A percentile compares a stretch with the other conserved stretches of the same genome.
Conservation (phyloP, 2,113 vertebrate genomes). For the Ascaphus truei region DNA sequence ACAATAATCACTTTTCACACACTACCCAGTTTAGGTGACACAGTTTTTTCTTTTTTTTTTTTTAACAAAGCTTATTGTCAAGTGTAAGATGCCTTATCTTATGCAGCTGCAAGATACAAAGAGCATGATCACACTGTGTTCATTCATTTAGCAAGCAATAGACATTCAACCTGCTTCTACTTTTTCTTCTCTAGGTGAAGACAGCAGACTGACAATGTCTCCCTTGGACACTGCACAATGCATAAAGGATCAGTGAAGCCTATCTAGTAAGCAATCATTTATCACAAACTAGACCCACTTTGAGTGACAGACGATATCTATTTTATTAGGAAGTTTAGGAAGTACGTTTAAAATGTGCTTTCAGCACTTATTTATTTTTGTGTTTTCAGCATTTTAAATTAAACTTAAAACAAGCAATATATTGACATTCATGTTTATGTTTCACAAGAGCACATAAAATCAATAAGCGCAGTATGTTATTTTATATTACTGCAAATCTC, state of each 20-base stretch:
- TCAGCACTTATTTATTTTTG: not conserved
- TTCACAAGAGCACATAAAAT: not conserved
- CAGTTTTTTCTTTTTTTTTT: not conserved
- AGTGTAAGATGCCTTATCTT: not conserved
- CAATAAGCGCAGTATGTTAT: not conserved
- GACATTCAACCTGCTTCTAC: slow-evolving; percentile 3
- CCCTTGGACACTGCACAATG: not conserved
- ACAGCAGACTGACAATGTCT: slow-evolving; percentile 6
- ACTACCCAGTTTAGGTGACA: not conserved
- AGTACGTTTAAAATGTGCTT: slow-evolving; percentile 17
- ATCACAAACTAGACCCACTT: slow-evolving; percentile 3
- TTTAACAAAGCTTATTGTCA: not conserved
- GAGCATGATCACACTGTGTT: not conserved
- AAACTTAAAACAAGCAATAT: not conserved
- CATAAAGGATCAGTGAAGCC: not conserved
- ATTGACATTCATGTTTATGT: not conserved
- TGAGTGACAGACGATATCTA: not conserved
- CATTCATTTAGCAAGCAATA: not conserved
- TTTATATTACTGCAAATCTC: not conserved
- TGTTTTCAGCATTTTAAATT: not conserved
- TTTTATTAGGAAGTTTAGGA: not conserved
- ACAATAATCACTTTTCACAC: slow-evolving; percentile 4
- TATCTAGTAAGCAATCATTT: slow-evolving; percentile 3
- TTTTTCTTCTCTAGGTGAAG: not conserved
- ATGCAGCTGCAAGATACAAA: not conserved